Evolutionary conservation across 2,797 vertebrate species (phyloP), one percentile per base, ranked within the genome.

Genomic region (Pangasius djambal): DNA sequence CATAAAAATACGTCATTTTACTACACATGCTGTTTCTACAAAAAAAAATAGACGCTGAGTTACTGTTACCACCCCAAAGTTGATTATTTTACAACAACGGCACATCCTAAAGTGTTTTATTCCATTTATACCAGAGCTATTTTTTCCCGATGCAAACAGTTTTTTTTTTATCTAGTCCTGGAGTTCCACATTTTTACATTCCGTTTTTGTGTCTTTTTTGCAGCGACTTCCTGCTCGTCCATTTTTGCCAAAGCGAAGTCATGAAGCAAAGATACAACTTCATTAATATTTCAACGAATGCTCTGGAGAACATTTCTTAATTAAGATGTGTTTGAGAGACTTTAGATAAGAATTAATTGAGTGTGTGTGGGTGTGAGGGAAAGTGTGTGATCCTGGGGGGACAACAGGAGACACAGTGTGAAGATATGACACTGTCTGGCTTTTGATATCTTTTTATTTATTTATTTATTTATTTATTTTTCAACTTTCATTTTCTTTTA

Each of bases 321-420:
- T 87, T 91, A 89, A 83, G 85, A 90, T 87, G 79, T 55, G 50
- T 84, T 85, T 50, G 65, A 57, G n/a, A 74, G 72, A 70, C 86
- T 88, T 87, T 85, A 88, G 83, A 91, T 91, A 89, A 87, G 82
- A 75, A 67, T 70, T 87, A 79, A 81, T 57, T 86, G 83, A 13
- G 50, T 67, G 48, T 79, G 59, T 28, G 37, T 88, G 83, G 31
- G 88, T 65, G 13, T 75, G 81, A 50, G 65, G 40, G 65, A 67
- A 69, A 37, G 84, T 34, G 90, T 63, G 69, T 87, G 87, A 63
- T 87, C 52, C 87, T 25, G 37, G 37, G 22, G 22, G 50, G 52
- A 88, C 59, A 88, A 50, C 10, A 57, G 31, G 15, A 72, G 72
- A 84, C 31, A 87, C 78, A 67, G 52, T 83, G 69, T 82, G 37